phyloP scores from a whole-genome alignment of 2,888 invertebrate species.

The Tanytarsus gracilentus region DNA sequence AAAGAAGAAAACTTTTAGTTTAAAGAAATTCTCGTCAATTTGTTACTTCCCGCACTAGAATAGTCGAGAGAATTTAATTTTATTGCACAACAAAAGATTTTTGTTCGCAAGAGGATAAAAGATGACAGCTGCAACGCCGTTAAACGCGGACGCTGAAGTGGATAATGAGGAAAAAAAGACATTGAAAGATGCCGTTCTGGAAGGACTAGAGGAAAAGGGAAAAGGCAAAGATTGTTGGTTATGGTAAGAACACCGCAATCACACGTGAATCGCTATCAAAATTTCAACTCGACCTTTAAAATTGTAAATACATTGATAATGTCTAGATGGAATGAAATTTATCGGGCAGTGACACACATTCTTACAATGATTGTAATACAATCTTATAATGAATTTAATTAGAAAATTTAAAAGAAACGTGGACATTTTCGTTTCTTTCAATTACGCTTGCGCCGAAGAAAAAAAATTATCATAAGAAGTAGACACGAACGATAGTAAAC shows the following conservation, averaged over 20 bases:
- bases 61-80: too few relatives aligned
- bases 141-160: not conserved
- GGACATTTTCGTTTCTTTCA: not conserved
- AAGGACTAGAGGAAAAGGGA: constrained; percentile 22
- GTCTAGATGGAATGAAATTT: not conserved
- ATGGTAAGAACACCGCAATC: constrained; percentile 1
- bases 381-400: not conserved
- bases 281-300: not conserved
- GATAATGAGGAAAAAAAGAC: not conserved
- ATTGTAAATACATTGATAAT: not conserved
- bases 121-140: not conserved
- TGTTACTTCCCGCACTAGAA: too few relatives aligned
- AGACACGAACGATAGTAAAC: too few relatives aligned
- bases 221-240: constrained; percentile 14
- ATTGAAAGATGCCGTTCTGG: constrained; percentile 7
- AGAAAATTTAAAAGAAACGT: not conserved
- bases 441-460: too few relatives aligned
- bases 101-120: not conserved
- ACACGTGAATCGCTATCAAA: not conserved
- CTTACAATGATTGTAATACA: too few relatives aligned
- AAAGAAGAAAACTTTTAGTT: too few relatives aligned
- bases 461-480: too few relatives aligned
- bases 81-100: too few relatives aligned
- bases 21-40: too few relatives aligned
- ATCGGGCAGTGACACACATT: constrained; percentile 2